Conservation (phyloP, 2,888 invertebrate species). For the Melinopterus prodromus region DNA sequence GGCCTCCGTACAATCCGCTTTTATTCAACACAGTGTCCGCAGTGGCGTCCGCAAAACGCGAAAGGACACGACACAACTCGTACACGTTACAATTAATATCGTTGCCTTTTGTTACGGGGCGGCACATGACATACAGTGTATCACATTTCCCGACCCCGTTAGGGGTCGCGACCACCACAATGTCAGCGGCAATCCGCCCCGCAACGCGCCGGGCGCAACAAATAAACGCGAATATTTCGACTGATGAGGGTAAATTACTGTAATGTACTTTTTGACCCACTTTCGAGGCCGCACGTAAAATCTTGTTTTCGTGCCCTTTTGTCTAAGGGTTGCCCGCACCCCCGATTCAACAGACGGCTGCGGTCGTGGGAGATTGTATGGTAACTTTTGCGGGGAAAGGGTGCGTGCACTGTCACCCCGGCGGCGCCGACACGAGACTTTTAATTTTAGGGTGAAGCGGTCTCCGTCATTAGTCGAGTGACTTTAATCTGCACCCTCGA, state of each 20-base stretch:
- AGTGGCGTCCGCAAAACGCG: neutral
- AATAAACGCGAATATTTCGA: conserved; percentile 29
- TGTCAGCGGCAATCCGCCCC: neutral
- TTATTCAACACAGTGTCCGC: neutral
- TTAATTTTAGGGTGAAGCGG: neutral
- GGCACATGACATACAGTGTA: neutral
- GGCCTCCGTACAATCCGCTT: neutral
- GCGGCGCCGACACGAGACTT: neutral
- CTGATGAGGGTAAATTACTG: conserved; percentile 36
- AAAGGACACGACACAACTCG: neutral
- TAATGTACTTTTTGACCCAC: conserved; percentile 38
- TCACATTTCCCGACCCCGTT: neutral
- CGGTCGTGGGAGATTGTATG: neutral
- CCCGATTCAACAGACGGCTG: neutral
- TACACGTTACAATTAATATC: neutral
- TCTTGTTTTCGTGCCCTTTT: conserved; percentile 33
- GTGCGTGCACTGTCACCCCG: neutral
- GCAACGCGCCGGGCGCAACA: neutral
- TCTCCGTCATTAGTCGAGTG: neutral
- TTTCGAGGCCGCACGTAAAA: conserved; percentile 32
- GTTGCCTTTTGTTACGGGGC: neutral
- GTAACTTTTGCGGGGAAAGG: neutral
- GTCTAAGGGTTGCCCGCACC: conserved; percentile 17
- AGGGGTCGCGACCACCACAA: neutral
- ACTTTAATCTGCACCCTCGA: neutral